Base-by-base conservation (phyloP, 2,113 vertebrate genomes). In the Microtus richardsoni region DNA sequence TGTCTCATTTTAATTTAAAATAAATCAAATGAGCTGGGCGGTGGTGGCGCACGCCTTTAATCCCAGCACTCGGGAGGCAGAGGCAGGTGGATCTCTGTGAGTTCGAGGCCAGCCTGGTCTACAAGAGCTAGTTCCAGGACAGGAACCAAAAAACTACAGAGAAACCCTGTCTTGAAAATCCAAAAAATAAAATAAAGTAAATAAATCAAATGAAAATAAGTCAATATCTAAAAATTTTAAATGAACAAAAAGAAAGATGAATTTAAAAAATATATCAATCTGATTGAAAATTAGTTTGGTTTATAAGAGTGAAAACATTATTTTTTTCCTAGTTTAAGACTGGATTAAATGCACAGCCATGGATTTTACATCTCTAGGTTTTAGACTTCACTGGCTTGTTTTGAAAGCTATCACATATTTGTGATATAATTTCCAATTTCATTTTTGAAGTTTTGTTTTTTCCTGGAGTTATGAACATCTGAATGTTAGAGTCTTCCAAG, bases 141-240 rank as follows among this genome's bases (percentile, higher is more conserved):
- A 47, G 47, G 47, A 7, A 9, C 47, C 47, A 47, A 47, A 47
- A 47, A 47, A 47, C 47, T 9, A 47, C 47, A 47, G 47, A 47
- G 47, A 47, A 47, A 47, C 47, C 47, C 47, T 47, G 47, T 47
- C 47, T 47, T 1, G 47, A 47, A 49, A 47, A 47, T 1, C 47
- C 47, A 47, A 47, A 47, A 47, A 47, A 47, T 4, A 6, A 47
- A 47, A 47, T 7, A 47, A 47, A 47, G 4, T n/a, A 95, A 91
- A 82, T 60, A 58, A 89, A 79, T 47, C 7, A 92, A 49, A 80
- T 4, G 4, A 94, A 93, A 95, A 54, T 41, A 52, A 91, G 52
- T 19, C 4, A 92, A 39, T 77, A 22, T 0, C 3, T 73, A 44
- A 52, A 91, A 84, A 58, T 26, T 93, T 78, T 66, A 96, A 91